Evolutionary conservation across 2,797 vertebrate genomes (phyloP).

Genomic region (Lepus oiostolus): DNA sequence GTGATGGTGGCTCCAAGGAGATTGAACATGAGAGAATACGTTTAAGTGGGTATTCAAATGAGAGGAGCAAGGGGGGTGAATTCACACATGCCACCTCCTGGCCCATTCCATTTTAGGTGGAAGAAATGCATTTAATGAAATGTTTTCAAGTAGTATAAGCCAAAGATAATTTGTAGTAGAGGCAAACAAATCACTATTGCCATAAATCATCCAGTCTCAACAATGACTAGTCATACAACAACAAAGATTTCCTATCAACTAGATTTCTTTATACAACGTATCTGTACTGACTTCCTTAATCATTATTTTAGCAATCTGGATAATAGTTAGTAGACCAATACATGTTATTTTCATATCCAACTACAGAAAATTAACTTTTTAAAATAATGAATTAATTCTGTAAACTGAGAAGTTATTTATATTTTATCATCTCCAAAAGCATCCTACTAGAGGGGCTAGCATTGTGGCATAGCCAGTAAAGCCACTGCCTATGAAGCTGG

Average conservation of each 20-base stretch:
- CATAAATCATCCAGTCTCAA: background rate
- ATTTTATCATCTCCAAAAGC: background rate
- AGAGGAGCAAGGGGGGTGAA: background rate
- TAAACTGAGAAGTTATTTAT: background rate
- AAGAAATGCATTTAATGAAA: conserved; percentile 39
- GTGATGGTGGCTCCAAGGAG: background rate
- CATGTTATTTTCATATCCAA: background rate
- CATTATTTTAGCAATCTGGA: background rate
- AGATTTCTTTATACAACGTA: background rate
- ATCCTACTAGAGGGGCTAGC: background rate
- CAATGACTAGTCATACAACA: background rate
- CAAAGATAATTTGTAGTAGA: conserved; percentile 31
- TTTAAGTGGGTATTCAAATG: background rate
- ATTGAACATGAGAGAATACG: conserved; percentile 13
- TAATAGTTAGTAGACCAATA: background rate
- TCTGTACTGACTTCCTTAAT: background rate
- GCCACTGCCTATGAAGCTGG: no score
- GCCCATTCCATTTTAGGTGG: background rate
- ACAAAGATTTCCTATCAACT: background rate
- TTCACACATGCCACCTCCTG: background rate
- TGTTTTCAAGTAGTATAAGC: background rate
- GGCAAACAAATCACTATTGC: background rate
- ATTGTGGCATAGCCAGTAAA: no score
- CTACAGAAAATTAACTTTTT: background rate
- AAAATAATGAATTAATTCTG: background rate